Evolutionary conservation across 2,888 invertebrate species (phyloP).

Genomic region (Sarcophaga carnaria): DNA sequence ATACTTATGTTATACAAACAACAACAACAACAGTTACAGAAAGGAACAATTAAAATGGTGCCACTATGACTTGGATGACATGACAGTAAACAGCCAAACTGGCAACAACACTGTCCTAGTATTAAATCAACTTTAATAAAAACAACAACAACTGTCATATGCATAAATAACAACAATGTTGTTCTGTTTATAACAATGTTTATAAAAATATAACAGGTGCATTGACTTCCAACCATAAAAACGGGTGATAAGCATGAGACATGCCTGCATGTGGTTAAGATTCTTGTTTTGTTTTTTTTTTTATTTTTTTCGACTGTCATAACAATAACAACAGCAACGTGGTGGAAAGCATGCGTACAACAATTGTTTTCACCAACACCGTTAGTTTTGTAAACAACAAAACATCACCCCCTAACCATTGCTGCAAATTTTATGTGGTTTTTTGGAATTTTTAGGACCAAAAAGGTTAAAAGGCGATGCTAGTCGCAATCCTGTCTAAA

Average conservation of each 20-base stretch:
- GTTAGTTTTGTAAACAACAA: constrained; percentile 37
- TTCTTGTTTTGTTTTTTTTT: background rate
- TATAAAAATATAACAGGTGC: constrained; percentile 62
- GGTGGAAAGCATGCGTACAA: constrained; percentile 54
- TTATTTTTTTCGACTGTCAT: background rate
- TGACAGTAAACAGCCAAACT: constrained; percentile 55
- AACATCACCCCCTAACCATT: background rate
- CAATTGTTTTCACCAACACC: constrained; percentile 67
- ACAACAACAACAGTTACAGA: constrained; percentile 13
- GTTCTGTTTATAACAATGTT: constrained; percentile 3
- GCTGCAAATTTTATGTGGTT: background rate
- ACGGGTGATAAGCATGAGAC: constrained; percentile 36
- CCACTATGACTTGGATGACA: constrained; percentile 48
- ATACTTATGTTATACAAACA: background rate
- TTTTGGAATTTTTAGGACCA: no score
- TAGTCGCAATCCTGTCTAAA: no score
- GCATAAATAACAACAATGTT: constrained; percentile 18
- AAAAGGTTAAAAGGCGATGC: no score
- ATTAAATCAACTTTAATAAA: constrained; percentile 9
- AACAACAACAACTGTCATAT: constrained; percentile 4
- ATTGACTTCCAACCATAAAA: constrained; percentile 54
- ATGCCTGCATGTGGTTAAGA: background rate
- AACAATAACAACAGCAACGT: background rate
- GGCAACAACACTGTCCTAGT: constrained; percentile 34
- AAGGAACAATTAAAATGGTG: constrained; percentile 52